A percentile compares a stretch with the other conserved stretches of the same genome.
Conservation (phyloP, 2,888 invertebrate species). For the Eupithecia exiguata region DNA sequence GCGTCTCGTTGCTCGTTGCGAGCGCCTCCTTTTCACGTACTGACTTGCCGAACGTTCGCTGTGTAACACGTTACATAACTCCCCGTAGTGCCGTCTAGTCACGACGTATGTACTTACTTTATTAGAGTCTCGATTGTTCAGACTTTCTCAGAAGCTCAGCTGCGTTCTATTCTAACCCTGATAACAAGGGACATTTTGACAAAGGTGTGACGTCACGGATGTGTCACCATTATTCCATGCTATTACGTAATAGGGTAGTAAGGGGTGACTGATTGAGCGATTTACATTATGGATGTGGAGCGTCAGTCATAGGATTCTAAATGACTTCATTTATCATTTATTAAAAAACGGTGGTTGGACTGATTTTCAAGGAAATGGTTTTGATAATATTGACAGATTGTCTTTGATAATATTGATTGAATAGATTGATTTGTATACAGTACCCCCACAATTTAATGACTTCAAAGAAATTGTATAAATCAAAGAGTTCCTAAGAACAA, state of each 20-base stretch:
- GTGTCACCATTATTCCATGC: slow-evolving; percentile 18
- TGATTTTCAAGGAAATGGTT: neutral
- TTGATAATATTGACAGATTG: neutral
- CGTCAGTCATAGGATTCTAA: neutral
- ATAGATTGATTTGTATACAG: no score
- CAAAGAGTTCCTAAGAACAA: no score
- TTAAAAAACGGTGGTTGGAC: neutral
- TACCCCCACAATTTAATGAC: no score
- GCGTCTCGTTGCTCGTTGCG: no score
- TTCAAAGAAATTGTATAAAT: neutral
- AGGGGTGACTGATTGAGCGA: slow-evolving; percentile 15
- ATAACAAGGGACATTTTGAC: slow-evolving; percentile 20
- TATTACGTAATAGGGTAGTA: slow-evolving; percentile 22
- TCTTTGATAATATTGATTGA: neutral
- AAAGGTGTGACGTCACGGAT: slow-evolving; percentile 26
- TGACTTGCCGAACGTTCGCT: no score
- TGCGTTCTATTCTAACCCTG: neutral
- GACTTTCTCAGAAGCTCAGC: neutral
- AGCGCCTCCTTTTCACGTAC: no score
- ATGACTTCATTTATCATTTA: neutral
- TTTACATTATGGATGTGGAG: slow-evolving; percentile 18
- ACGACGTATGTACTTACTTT: neutral
- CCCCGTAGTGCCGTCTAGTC: no score
- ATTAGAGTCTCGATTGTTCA: neutral
- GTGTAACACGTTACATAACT: no score